Conservation (phyloP, 2,797 vertebrate species). For the Cichlasoma orientale region DNA sequence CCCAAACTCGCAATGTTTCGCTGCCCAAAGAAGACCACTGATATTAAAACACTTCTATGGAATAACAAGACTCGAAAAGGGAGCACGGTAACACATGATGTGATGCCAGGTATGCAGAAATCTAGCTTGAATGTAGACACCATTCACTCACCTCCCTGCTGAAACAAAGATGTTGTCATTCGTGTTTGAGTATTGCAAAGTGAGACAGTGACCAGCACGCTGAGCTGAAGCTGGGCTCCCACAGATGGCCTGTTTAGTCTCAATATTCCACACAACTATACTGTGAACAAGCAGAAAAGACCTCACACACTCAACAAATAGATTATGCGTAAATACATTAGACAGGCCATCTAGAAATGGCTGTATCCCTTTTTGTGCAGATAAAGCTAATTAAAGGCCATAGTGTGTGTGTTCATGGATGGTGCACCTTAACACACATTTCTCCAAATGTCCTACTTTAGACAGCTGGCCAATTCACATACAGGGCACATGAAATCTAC, state of each 20-base stretch:
- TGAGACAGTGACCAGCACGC: constrained; percentile 77
- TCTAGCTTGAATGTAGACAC: neutral
- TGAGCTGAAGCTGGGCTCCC: constrained; percentile 82
- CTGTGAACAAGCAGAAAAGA: constrained; percentile 71
- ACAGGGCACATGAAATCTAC: neutral
- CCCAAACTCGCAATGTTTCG: constrained; percentile 87
- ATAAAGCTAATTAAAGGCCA: neutral
- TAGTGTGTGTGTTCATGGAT: neutral
- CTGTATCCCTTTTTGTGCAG: neutral
- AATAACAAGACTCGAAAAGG: neutral
- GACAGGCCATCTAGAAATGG: neutral
- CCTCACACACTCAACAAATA: neutral
- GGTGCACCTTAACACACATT: neutral
- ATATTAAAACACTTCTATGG: neutral
- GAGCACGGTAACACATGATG: neutral
- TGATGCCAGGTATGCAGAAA: neutral
- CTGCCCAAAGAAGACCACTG: constrained; percentile 64
- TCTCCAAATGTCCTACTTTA: neutral
- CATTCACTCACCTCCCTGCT: constrained; percentile 85
- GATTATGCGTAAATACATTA: neutral
- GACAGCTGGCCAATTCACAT: neutral
- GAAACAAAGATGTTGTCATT: constrained; percentile 86
- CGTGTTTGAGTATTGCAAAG: constrained; percentile 79
- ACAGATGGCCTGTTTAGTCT: constrained; percentile 85
- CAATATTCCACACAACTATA: constrained; percentile 88